Evolutionary conservation across 2,797 vertebrate species (phyloP).

Genomic region (Sternarchorhynchus goeldii): DNA sequence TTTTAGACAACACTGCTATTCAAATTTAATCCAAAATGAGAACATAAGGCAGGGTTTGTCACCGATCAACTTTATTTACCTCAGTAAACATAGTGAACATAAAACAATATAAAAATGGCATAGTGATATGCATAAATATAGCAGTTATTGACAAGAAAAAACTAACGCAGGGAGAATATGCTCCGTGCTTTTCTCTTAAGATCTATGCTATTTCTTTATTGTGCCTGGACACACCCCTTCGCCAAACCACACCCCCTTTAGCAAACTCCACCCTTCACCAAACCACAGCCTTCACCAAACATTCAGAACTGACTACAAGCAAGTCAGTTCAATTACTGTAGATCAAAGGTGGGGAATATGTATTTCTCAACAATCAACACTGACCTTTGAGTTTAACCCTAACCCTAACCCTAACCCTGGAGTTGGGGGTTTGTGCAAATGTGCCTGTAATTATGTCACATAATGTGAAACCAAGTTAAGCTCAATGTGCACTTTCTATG

Average conservation of each 20-base stretch:
- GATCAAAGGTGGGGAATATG: not conserved
- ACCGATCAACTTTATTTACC: constrained; percentile 5
- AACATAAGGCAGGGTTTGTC: not conserved
- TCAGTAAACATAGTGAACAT: not conserved
- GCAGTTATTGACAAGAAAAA: not conserved
- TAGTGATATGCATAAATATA: too few species aligned
- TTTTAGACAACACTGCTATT: too few species aligned
- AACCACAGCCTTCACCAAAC: too few species aligned
- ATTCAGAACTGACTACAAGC: not conserved
- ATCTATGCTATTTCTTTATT: too few species aligned
- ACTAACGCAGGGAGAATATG: too few species aligned
- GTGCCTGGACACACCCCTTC: too few species aligned
- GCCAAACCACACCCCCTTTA: too few species aligned
- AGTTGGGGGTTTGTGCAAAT: too few species aligned
- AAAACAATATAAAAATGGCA: not conserved
- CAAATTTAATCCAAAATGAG: too few species aligned
- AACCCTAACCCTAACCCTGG: too few species aligned
- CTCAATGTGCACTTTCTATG: not conserved
- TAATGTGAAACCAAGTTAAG: not conserved
- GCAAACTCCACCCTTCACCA: too few species aligned
- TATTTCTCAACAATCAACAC: constrained; percentile 2
- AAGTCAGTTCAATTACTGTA: not conserved
- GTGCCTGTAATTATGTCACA: not conserved
- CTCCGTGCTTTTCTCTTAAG: too few species aligned
- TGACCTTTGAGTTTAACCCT: not conserved